Base-by-base conservation (phyloP, 2,888 invertebrate genomes). In the Pterostichus niger region DNA sequence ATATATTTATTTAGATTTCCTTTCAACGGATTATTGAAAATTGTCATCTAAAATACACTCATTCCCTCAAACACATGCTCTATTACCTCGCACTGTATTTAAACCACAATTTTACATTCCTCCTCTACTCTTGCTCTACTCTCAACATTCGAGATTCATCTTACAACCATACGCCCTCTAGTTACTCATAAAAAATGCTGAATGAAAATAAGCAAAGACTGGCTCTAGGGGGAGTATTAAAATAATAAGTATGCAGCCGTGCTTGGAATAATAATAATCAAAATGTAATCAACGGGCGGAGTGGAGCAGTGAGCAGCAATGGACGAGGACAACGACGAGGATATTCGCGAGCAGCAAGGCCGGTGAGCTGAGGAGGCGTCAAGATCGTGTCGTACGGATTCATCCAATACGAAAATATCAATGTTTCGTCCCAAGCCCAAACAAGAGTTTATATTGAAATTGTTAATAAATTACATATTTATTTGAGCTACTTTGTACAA, bases 191-290 rank as follows among this genome's bases (percentile, higher is more conserved):
- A 77, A 77, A 77, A 77, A 77, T 77, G 49, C 56, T 77, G 77
- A 77, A 77, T 77, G 77, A 77, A 56, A 52, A 77, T 40, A 77
- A 77, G 76, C 76, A 77, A 35, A 56, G 77, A 75, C 24, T 75
- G 13, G 77, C 80, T 75, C 59, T 75, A 82, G 82, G 82, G 82
- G 54, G 59, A 44, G 82, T 82, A 82, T 82, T 82, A 82, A 82
- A 82, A 82, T 82, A 82, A 82, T 82, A 82, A 82, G 82, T 82
- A 82, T 82, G 82, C 82, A 81, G 75, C 82, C 75, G 82, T 61
- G 82, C 59, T 31, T 40, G 75, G 82, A 75, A 82, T 82, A 82
- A 82, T 82, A 82, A 82, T 82, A 82, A 82, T 82, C 82, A 82
- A 82, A 82, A 82, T 82, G 82, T 82, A 82, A 82, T 82, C 82